phyloP scores from a whole-genome alignment of 2,888 invertebrate species.

The Cataglyphis altisquamis region DNA sequence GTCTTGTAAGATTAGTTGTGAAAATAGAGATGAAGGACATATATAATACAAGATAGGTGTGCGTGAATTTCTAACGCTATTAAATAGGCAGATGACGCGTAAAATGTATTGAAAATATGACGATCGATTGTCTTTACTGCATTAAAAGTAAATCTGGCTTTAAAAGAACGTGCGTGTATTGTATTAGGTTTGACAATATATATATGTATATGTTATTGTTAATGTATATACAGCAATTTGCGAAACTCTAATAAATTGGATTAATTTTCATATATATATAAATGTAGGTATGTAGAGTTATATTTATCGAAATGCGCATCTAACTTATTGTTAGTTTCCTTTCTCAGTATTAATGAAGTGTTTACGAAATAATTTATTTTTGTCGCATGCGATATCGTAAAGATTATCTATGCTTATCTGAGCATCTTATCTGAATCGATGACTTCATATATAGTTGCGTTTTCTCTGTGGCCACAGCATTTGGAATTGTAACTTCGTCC shows the following conservation, averaged over 20 bases:
- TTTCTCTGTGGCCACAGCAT: constrained; percentile 73
- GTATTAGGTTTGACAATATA: constrained; percentile 42
- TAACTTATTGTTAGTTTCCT: neutral
- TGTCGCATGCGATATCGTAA: neutral
- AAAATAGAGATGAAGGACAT: neutral
- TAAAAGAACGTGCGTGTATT: constrained; percentile 9
- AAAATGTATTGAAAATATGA: neutral
- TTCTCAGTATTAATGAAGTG: constrained; percentile 1
- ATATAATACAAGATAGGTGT: neutral
- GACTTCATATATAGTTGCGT: constrained; percentile 1
- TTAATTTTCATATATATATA: constrained; percentile 20
- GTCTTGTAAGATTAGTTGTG: neutral
- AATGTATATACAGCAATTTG: constrained; percentile 29
- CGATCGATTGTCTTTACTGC: neutral
- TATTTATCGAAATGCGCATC: neutral
- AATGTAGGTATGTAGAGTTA: constrained; percentile 1
- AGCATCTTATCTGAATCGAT: constrained; percentile 10
- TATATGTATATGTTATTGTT: constrained; percentile 28
- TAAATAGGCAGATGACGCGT: neutral
- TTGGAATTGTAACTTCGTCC: constrained; percentile 76
- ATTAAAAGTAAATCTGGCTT: constrained; percentile 15
- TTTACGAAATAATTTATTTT: neutral
- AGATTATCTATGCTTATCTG: constrained; percentile 5
- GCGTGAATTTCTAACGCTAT: constrained; percentile 20
- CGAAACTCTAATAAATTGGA: constrained; percentile 23